Evolutionary conservation across 2,797 vertebrate species (phyloP), one percentile per base, ranked within the genome.

Genomic region (Serranus cabrilla): DNA sequence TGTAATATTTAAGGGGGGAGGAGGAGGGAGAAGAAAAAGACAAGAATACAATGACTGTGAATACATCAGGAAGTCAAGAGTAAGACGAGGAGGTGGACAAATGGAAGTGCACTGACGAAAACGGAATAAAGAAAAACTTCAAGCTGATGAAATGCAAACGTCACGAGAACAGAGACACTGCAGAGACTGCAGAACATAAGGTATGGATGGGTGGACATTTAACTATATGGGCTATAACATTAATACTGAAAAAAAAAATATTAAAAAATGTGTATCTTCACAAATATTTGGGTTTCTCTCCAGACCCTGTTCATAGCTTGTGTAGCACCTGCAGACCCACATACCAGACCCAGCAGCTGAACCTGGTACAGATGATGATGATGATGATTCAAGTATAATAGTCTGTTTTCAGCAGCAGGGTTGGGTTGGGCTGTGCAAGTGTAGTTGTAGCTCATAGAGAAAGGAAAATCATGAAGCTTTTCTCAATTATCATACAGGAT

Each of bases 261-360:
- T 8, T 58, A 46, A 63, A 61, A 66, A 62, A 57, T 25, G 76
- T 42, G 46, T 5, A 50, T 66, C 47, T 70, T 76, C 46, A 83
- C 67, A 70, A 80, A 56, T 43, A 40, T 72, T 63, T 61, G 50
- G 52, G 64, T 69, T 56, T 52, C 50, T 59, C 31, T 81, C 86
- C 80, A 66, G 75, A 90, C 89, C 64, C 94, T 82, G 92, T 85
- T 95, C 94, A 94, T 94, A 90, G 93, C 92, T 80, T 82, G 23
- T 52, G 23, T 23, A 74, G 73, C 87, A 72, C 76, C 51, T 82
- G 56, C 81, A 81, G 67, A 37, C 63, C 76, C 56, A 47, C 40
- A 10, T 27, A 16, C 62, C 39, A 43, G 5, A 45, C 66, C 71
- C 64, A 58, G 54, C 71, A 80, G 70, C 75, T 83, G 69, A 70